Base-by-base conservation (phyloP, 2,888 invertebrate genomes). In the Lacanobia oleracea region DNA sequence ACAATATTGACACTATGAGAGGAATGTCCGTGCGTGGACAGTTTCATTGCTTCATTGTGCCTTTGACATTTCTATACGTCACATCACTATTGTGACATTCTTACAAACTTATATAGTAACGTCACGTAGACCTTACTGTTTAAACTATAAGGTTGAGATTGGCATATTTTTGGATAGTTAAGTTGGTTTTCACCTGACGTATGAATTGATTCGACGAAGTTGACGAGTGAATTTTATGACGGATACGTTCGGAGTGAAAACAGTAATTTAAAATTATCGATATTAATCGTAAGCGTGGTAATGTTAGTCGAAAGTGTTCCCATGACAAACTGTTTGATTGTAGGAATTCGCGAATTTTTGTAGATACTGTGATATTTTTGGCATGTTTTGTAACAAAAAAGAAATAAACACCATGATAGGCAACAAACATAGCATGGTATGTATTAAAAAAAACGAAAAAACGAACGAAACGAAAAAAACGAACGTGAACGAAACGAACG, bases 61-160 rank as follows among this genome's bases (percentile, higher is more conserved):
- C 77, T 87, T 86, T 90, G 89, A 89, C 89, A 90, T 88, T 87
- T 87, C 80, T 83, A 83, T 82, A 86, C 90, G 88, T 89, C 90
- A 87, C 89, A 80, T 87, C 86, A 88, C 86, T 88, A 82, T 83
- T 72, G 81, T 83, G 67, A 74, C 87, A 87, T 87, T 87, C 86
- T 84, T 81, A 86, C 86, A 75, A 78, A 75, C 60, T 54, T 85
- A 72, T 18, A 54, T 69, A 73, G 53, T 73, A 63, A 77, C 14
- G 67, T 73, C 2, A 45, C 18, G 3, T 57, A n/a, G 2, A 69
- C 77, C 67, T 69, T 87, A 81, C 33, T 0, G 23, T 0, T 0
- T 0, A 2, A 1, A 10, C 9, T 0, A 63, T 85, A 89, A 69
- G 72, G 78, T 61, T 50, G 27, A 60, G 14, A 45, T 83, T 86